A percentile compares a stretch with the other conserved stretches of the same genome.
Conservation (phyloP, 2,797 vertebrate species). For the Cryptoblepharus egeriae region DNA sequence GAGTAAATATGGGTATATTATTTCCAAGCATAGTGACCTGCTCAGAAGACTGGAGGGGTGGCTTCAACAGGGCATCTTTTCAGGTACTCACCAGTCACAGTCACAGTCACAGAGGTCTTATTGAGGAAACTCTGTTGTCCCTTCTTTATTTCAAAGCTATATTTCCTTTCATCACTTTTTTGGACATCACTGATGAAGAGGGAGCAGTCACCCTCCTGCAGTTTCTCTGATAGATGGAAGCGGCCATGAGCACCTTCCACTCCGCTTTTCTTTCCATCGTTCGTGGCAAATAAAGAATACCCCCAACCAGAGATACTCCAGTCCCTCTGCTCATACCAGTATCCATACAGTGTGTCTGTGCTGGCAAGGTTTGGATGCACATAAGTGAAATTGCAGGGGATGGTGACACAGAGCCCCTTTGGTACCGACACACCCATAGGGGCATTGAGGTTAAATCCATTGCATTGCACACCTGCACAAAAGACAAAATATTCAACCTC, state of each 20-base stretch:
- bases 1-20: no score
- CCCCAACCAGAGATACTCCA: fast-evolving
- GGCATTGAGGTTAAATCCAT: fast-evolving
- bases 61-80: not conserved
- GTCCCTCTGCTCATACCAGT: not conserved
- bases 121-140: fast-evolving
- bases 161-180: fast-evolving
- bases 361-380: fast-evolving
- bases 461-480: not conserved
- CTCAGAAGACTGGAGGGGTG: no score
- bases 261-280: fast-evolving
- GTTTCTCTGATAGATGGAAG: not conserved
- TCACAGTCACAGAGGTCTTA: fast-evolving
- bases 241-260: fast-evolving
- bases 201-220: conserved; percentile 6
- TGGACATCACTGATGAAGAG: not conserved
- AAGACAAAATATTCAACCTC: not conserved
- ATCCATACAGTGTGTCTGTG: not conserved
- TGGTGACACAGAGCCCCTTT: not conserved
- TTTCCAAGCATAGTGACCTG: no score
- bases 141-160: not conserved
- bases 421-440: not conserved
- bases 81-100: not conserved
- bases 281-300: not conserved
- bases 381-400: conserved; percentile 19